Evolutionary conservation across 2,113 vertebrate species (phyloP), one percentile per base, ranked within the genome.

Genomic region (Cephalophus harveyi): DNA sequence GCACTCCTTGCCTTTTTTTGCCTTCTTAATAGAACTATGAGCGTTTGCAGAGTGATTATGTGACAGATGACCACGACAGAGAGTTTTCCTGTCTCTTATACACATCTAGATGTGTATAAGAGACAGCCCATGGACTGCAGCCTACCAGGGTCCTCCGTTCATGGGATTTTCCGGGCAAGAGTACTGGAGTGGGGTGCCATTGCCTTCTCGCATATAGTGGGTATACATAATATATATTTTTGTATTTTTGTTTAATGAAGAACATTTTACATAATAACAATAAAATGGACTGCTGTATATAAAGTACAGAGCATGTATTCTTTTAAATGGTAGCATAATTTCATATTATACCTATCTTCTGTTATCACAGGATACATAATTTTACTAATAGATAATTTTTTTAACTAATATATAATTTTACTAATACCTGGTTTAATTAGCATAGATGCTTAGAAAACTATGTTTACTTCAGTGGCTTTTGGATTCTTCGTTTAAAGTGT

Each of bases 61-160:
- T 99, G 99, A 99, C 99, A 98, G 99, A 99, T 98, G 99, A 99
- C 99, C 99, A 99, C 98, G 99, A 99, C 99, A 99, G 99, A 99
- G 99, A 99, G 99, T 99, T 99, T 99, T 99, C 99, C n/a, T n/a
- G n/a, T n/a, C n/a, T n/a, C n/a, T n/a, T n/a, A n/a, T n/a, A n/a
- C n/a, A n/a, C n/a, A n/a, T n/a, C n/a, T n/a, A n/a, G n/a, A n/a
- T n/a, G n/a, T n/a, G n/a, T n/a, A n/a, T n/a, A n/a, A n/a, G n/a
- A n/a, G n/a, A n/a, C n/a, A n/a, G n/a, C n/a, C n/a, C n/a, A n/a
- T n/a, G n/a, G n/a, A n/a, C n/a, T n/a, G n/a, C n/a, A n/a, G n/a
- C n/a, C n/a, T n/a, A n/a, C n/a, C n/a, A n/a, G n/a, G n/a, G n/a
- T n/a, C n/a, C n/a, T n/a, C n/a, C n/a, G n/a, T n/a, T n/a, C n/a